phyloP scores from a whole-genome alignment of 2,888 invertebrate genomes.

The Colostygia pectinataria region DNA sequence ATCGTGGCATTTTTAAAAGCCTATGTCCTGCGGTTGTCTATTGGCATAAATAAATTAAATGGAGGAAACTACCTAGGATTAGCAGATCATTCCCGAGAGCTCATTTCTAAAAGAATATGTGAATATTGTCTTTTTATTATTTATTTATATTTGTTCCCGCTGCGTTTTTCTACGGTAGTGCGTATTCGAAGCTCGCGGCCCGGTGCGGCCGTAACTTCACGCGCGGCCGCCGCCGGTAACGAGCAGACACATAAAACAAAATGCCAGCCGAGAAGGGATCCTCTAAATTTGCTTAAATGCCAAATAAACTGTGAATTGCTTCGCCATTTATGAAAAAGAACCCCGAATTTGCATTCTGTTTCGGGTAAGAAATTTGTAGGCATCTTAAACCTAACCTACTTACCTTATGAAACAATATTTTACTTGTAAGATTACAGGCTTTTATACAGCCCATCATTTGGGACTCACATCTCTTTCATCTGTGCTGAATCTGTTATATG shows the following conservation, averaged over 20 bases:
- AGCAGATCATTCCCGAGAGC: too few relatives aligned
- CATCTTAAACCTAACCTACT: background rate
- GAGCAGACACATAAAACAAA: constrained; percentile 81
- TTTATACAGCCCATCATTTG: too few relatives aligned
- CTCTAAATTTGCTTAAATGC: constrained; percentile 80
- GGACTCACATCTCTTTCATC: too few relatives aligned
- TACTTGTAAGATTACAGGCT: too few relatives aligned
- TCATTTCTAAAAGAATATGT: too few relatives aligned
- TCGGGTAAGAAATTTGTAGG: constrained; percentile 27
- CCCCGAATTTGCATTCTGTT: constrained; percentile 45
- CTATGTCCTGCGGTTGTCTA: too few relatives aligned
- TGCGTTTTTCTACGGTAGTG: constrained; percentile 38
- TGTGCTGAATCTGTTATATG: too few relatives aligned
- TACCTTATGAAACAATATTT: too few relatives aligned
- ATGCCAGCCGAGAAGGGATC: constrained; percentile 77
- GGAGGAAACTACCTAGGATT: too few relatives aligned
- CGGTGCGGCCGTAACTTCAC: constrained; percentile 79
- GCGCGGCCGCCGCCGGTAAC: constrained; percentile 79
- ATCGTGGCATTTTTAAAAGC: too few relatives aligned
- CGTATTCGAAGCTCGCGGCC: constrained; percentile 49
- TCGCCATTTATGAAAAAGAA: constrained; percentile 74
- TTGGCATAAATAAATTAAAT: too few relatives aligned
- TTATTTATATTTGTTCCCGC: constrained; percentile 2
- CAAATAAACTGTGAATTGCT: constrained; percentile 80
- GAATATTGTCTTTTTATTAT: too few relatives aligned